A percentile compares a stretch with the other conserved stretches of the same genome.
Evolutionary conservation across 2,113 vertebrate genomes (phyloP).

Genomic region (Ciconia boyciana): DNA sequence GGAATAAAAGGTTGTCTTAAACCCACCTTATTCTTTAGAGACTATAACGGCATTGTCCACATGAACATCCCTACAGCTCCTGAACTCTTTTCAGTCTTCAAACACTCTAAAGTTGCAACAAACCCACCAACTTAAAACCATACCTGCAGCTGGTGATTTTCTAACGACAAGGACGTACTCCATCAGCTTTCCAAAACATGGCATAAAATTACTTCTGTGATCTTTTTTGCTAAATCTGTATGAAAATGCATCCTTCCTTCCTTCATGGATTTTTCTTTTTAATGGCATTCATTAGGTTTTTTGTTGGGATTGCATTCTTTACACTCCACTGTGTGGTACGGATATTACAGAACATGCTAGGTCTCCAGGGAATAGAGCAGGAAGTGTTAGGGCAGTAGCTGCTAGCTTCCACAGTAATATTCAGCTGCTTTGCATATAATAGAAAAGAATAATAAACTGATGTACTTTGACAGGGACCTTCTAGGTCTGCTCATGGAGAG

Average conservation of each 20-base stretch:
- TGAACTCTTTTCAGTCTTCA: not conserved
- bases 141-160: not conserved
- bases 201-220: not conserved
- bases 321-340: not conserved
- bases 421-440: not conserved
- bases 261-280: not conserved
- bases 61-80: not conserved
- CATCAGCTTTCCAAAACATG: not conserved
- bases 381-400: not conserved
- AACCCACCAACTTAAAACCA: not conserved
- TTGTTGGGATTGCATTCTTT: not conserved
- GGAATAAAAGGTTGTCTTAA: not conserved
- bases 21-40: not conserved
- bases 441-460: not conserved
- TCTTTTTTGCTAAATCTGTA: not conserved
- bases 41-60: not conserved
- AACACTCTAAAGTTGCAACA: not conserved
- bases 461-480: not conserved
- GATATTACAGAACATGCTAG: not conserved
- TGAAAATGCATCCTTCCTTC: not conserved
- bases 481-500: not conserved
- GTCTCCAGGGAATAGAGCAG: not conserved
- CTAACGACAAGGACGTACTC: not conserved
- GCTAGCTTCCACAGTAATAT: not conserved
- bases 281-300: not conserved